Base-by-base conservation (phyloP, 2,888 invertebrate genomes). In the Atethmia centrago region DNA sequence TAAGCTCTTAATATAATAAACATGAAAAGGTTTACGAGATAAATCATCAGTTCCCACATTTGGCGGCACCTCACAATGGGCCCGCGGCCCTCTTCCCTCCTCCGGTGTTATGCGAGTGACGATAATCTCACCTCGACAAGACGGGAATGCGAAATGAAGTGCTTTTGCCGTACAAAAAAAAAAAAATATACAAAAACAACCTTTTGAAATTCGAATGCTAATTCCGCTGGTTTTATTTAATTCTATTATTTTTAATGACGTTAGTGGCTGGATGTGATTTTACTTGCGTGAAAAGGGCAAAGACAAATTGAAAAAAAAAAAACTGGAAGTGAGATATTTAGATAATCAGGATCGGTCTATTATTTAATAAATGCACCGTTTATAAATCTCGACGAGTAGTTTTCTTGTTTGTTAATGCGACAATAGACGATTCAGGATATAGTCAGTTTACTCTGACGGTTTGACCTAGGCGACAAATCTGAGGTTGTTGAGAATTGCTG, bases 41-140 rank as follows among this genome's bases (percentile, higher is more conserved):
- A 90, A 89, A 90, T 91, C 90, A 87, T 92, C 91, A 86, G 89
- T 93, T 93, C 93, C 92, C 94, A 93, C 93, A 92, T 89, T 90
- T 87, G 88, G 86, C 89, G 88, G 88, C 77, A 79, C 84, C 73
- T 85, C 80, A 90, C 87, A 90, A 91, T 85, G 77, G 87, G 45
- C 67, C 80, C 59, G 90, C 87, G 86, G 74, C 83, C 83, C 87
- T 86, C 85, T 86, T 80, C 85, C 85, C 88, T 88, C 80, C 84
- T 77, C 73, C 77, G 79, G 91, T 92, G 92, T 92, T 90, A 85
- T 90, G 74, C 85, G 88, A 89, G 95, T 92, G 94, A 93, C 92
- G 90, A 94, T 90, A 93, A 92, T 94, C 94, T 91, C 94, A 93
- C 94, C 94, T 92, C 85, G 82, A 83, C 82, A 83, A 87, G 80